Conservation (phyloP, 2,797 vertebrate genomes). For the Enteromius trimaculatus region DNA sequence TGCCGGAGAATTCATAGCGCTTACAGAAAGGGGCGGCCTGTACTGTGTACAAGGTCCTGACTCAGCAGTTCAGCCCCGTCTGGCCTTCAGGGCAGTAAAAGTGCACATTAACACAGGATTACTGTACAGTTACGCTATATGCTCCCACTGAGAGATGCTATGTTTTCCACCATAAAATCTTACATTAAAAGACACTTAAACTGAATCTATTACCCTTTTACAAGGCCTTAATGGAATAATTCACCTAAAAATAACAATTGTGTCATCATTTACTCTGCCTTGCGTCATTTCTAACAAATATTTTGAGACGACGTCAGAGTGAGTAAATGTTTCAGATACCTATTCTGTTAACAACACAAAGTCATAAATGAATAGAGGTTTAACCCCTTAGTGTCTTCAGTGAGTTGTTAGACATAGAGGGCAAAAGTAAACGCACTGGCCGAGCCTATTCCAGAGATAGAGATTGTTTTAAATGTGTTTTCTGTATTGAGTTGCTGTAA, state of each 20-base stretch:
- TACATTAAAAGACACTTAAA: neutral
- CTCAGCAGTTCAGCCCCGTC: constrained; percentile 19
- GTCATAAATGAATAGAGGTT: neutral
- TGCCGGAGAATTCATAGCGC: constrained; percentile 14
- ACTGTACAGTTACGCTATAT: constrained; percentile 12
- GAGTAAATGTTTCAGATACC: constrained; percentile 9
- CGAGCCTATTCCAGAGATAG: neutral
- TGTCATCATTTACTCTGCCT: neutral
- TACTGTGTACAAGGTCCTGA: constrained; percentile 17
- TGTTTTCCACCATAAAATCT: constrained; percentile 8
- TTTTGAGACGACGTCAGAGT: neutral
- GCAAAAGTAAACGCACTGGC: too few relatives aligned
- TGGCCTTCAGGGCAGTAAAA: constrained; percentile 22
- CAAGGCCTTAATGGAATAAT: neutral
- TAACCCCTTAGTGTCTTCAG: neutral
- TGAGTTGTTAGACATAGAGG: neutral
- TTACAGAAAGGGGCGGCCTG: neutral
- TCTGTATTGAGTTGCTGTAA: neutral
- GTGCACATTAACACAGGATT: constrained; percentile 23
- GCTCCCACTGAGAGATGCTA: neutral
- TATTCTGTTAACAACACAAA: constrained; percentile 3
- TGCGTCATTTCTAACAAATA: neutral
- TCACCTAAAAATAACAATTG: neutral
- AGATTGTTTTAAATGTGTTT: neutral
- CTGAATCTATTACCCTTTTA: neutral